phyloP scores from a whole-genome alignment of 2,888 invertebrate species.

The Drosophila paranaensis region DNA sequence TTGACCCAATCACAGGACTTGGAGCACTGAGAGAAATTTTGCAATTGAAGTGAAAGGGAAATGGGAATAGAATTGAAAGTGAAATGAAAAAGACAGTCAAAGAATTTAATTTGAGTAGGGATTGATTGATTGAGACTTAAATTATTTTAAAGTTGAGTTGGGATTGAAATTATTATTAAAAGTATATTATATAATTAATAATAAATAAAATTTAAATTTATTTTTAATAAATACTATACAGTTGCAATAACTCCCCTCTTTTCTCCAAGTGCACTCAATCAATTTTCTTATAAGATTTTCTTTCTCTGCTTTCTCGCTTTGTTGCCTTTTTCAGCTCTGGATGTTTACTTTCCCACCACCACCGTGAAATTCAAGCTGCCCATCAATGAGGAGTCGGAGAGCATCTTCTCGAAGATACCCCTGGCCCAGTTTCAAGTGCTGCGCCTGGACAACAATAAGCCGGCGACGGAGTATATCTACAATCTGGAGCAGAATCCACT shows the following conservation, averaged over 20 bases:
- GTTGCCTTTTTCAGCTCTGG: conserved; percentile 70
- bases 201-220: too few species aligned
- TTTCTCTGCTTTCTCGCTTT: background rate
- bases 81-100: too few species aligned
- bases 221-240: background rate
- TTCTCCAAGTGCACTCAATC: conserved; percentile 2
- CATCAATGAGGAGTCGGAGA: conserved; percentile 82
- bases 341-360: conserved; percentile 83
- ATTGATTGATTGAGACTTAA: too few species aligned
- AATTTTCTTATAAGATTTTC: conserved; percentile 4
- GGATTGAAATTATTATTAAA: too few species aligned
- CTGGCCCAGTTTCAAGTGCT: conserved; percentile 83
- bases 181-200: too few species aligned
- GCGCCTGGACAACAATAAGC: conserved; percentile 68
- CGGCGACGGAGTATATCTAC: conserved; percentile 78
- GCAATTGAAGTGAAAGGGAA: background rate
- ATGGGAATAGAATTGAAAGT: too few species aligned
- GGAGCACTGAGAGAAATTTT: background rate
- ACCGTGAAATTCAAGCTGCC: conserved; percentile 82
- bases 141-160: too few species aligned
- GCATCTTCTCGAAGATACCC: conserved; percentile 83
- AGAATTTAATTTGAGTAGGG: background rate
- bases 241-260: background rate
- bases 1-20: conserved; percentile 4
- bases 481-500: conserved; percentile 77